phyloP scores from a whole-genome alignment of 2,113 vertebrate genomes.

The Scytalopus superciliaris region DNA sequence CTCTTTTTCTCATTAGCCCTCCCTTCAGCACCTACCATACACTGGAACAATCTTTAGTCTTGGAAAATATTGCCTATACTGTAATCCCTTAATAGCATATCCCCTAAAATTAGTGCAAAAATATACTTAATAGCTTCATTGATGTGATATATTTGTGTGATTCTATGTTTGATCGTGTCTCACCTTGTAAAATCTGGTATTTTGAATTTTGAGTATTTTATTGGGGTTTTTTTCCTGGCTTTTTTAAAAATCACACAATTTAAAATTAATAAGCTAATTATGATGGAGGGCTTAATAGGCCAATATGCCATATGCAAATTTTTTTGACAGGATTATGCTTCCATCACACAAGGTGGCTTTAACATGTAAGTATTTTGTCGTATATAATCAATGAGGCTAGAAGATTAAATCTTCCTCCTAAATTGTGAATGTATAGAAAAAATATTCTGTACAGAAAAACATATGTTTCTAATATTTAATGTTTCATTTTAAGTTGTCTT shows the following conservation, averaged over 20 bases:
- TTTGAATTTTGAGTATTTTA: conserved; percentile 33
- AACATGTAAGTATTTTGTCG: background rate
- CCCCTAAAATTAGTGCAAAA: conserved; percentile 14
- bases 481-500: conserved; percentile 26
- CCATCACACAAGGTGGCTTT: background rate
- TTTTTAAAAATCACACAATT: conserved; percentile 21
- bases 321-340: background rate
- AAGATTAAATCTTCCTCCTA: conserved; percentile 26
- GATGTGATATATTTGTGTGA: background rate
- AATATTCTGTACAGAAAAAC: background rate
- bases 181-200: background rate
- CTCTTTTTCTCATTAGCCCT: conserved; percentile 86
- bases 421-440: background rate
- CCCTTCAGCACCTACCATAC: conserved; percentile 67
- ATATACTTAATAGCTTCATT: conserved; percentile 36
- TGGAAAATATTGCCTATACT: conserved; percentile 51
- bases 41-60: conserved; percentile 57
- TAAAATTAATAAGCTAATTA: conserved; percentile 59
- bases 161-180: background rate
- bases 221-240: background rate
- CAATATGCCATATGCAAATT: background rate
- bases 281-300: background rate
- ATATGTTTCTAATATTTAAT: background rate
- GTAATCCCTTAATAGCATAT: conserved; percentile 50
- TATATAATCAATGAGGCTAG: background rate